Conservation (phyloP, 2,797 vertebrate species). For the Paguma larvata region DNA sequence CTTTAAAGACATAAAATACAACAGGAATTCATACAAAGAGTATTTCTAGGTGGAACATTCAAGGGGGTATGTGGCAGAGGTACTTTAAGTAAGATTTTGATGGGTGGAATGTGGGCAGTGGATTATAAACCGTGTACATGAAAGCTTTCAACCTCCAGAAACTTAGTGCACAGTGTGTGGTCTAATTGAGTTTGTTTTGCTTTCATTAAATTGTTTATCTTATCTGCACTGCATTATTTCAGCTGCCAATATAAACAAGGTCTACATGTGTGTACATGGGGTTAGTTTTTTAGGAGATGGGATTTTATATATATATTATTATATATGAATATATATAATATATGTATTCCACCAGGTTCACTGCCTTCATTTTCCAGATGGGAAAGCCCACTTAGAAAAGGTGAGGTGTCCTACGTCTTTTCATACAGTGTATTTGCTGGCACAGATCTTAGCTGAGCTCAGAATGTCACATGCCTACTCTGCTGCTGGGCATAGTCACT, state of each 20-base stretch:
- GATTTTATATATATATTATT: too few relatives aligned
- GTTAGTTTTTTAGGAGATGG: slow-evolving; percentile 22
- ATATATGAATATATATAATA: too few relatives aligned
- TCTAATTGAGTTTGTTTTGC: not conserved
- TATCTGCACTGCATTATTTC: not conserved
- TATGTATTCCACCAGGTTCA: not conserved
- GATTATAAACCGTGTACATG: not conserved
- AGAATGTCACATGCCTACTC: not conserved
- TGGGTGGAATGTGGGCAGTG: not conserved
- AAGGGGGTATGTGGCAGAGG: not conserved
- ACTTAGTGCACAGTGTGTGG: not conserved
- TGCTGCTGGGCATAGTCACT: not conserved
- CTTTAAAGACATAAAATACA: not conserved
- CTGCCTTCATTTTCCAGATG: not conserved
- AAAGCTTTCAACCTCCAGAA: slow-evolving; percentile 2
- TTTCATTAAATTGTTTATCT: not conserved
- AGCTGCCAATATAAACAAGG: not conserved
- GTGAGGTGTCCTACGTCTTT: not conserved
- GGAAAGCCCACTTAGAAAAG: not conserved
- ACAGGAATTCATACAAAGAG: not conserved
- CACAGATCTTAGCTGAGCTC: not conserved
- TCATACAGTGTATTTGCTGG: not conserved
- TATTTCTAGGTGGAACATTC: not conserved
- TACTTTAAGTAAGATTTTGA: not conserved
- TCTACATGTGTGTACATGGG: not conserved